These are phyloP conservation scores for Xanthia icteritia DNA, from an alignment of 2,888 invertebrate genomes.

Conservation along the genomic window DNA sequence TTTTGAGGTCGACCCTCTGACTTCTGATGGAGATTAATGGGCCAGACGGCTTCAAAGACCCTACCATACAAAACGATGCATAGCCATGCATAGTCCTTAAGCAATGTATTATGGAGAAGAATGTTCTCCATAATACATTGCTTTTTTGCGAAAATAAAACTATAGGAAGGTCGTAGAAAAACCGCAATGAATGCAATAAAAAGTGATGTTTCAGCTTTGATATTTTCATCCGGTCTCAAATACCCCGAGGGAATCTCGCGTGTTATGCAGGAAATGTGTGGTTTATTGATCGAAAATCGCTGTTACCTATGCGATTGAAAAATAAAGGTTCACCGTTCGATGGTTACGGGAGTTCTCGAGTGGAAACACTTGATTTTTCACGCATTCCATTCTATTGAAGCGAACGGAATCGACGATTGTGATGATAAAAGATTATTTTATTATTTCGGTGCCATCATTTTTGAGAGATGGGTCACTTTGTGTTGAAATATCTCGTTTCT, in stretches of 20 bases:
- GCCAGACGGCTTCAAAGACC: constrained; percentile 58
- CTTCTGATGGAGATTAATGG: constrained; percentile 83
- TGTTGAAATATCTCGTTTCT: not conserved
- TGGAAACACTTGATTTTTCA: constrained; percentile 65
- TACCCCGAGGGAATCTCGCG: constrained; percentile 65
- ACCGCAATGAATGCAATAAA: constrained; percentile 51
- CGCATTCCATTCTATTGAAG: constrained; percentile 59
- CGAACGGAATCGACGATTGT: constrained; percentile 56
- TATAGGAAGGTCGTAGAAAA: constrained; percentile 6
- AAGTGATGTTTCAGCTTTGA: constrained; percentile 29
- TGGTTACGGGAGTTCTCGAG: constrained; percentile 52
- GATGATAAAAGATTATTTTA: constrained; percentile 57
- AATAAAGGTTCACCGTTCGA: constrained; percentile 58
- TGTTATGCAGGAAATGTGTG: constrained; percentile 72
- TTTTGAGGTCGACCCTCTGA: constrained; percentile 83
- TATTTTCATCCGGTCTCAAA: constrained; percentile 34
- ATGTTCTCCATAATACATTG: constrained; percentile 45
- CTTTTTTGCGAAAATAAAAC: constrained; percentile 20
- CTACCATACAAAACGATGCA: constrained; percentile 56
- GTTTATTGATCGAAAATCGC: constrained; percentile 74
- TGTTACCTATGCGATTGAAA: constrained; percentile 66
- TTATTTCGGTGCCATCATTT: constrained; percentile 39
- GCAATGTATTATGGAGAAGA: no score
- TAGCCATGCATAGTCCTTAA: no score
- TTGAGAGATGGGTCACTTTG: constrained; percentile 24